Percentiles rank a stretch among this genome's conserved stretches.
These are phyloP conservation scores for Echinops telfairi DNA, from an alignment of 2,113 vertebrate genomes.

Conservation along the genomic window DNA sequence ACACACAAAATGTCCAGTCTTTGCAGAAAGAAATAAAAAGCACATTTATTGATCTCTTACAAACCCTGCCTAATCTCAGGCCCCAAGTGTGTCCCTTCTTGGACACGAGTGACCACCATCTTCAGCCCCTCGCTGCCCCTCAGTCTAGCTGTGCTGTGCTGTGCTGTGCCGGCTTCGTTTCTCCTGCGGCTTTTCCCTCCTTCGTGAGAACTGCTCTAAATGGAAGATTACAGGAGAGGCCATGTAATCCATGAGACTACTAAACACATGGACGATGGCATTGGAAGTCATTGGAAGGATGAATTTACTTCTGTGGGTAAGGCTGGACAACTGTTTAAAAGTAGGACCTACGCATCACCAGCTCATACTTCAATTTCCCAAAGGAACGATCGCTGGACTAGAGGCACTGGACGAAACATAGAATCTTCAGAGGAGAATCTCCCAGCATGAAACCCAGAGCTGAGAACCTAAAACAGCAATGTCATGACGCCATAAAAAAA, in stretches of 20 bases:
- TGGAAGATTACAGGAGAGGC: neutral
- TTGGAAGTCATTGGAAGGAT: constrained; percentile 14
- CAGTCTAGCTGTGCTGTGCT: neutral
- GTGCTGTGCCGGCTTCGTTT: neutral
- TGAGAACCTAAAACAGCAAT: constrained; percentile 5
- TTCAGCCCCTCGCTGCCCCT: neutral
- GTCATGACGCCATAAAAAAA: neutral
- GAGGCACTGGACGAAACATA: neutral
- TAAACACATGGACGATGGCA: neutral
- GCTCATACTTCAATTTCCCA: neutral
- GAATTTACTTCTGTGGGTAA: neutral
- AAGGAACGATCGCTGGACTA: neutral
- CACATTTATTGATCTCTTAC: neutral
- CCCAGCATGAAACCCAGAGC: constrained; percentile 13
- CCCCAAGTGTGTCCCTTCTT: neutral
- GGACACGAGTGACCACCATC: neutral
- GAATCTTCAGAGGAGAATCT: neutral
- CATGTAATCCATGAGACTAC: neutral
- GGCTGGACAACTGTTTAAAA: neutral
- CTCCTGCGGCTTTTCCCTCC: neutral
- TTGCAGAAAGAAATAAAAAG: neutral
- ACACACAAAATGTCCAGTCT: too few relatives aligned
- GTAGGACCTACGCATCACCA: neutral
- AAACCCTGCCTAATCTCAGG: neutral
- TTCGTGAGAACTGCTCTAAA: neutral